phyloP scores from a whole-genome alignment of 2,888 invertebrate genomes.

The Euplexia lucipara region DNA sequence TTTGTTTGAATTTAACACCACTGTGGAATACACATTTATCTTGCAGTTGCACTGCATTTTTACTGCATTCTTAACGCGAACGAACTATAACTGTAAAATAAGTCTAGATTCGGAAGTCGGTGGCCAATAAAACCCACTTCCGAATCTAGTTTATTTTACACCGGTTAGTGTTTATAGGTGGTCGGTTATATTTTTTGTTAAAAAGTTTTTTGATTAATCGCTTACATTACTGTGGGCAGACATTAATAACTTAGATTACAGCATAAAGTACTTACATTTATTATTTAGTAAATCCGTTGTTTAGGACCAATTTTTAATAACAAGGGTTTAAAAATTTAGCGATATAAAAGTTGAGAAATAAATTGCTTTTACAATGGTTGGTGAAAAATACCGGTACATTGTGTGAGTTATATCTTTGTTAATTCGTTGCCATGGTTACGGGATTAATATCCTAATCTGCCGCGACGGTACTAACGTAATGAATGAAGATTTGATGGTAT shows the following conservation, averaged over 20 bases:
- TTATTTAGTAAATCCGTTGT: background rate
- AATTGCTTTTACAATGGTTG: conserved; percentile 40
- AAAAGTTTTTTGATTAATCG: background rate
- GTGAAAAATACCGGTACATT: conserved; percentile 32
- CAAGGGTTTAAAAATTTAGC: conserved; percentile 9
- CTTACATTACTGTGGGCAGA: background rate
- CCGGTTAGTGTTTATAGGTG: too few species aligned
- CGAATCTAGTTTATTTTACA: background rate
- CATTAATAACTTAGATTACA: background rate
- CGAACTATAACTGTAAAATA: too few species aligned
- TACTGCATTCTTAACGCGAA: too few species aligned
- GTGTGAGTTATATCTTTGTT: conserved; percentile 35
- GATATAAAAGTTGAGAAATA: conserved; percentile 20
- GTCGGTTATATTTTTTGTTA: too few species aligned
- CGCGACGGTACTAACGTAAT: background rate
- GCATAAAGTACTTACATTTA: background rate
- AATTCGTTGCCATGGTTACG: conserved; percentile 35
- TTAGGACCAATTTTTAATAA: background rate
- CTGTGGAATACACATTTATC: too few species aligned
- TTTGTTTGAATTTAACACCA: too few species aligned
- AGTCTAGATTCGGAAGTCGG: too few species aligned
- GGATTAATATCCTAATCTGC: conserved; percentile 18
- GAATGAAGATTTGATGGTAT: background rate
- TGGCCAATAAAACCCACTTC: too few species aligned
- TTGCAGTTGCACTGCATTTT: too few species aligned